Evolutionary conservation across 2,797 vertebrate genomes (phyloP), one percentile per base, ranked within the genome.

Genomic region (Anas acuta): DNA sequence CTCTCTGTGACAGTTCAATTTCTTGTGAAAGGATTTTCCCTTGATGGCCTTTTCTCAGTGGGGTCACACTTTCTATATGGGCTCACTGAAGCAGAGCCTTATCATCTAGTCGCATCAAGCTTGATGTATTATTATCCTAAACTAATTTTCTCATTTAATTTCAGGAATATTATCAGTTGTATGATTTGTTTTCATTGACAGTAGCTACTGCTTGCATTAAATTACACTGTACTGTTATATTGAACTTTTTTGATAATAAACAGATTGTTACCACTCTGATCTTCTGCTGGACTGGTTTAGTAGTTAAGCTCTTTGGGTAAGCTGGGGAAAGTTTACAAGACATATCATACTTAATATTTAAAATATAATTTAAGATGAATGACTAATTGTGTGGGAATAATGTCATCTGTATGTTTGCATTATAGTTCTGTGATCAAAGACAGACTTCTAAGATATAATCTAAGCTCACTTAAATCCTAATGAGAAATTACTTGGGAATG

Each of bases 341-440:
- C 57, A 13, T 78, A 93, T 90, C 86, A 90, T 89, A 75, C 65
- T 89, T 92, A 94, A 69, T 93, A 95, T 95, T 95, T 87, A 92
- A 94, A 96, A 93, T 57, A 76, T 62, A 72, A 94, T 92, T 84
- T 57, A 92, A 90, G 90, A 69, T 33, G 79, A 93, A 93, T 96
- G 94, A 95, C 94, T 96, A 95, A 96, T 96, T 95, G 84, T 96
- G 94, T 87, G 90, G 90, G 86, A 95, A 96, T 96, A 96, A 85
- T 96, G 94, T 95, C 91, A 90, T 92, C 47, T 30, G 58, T 90
- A 25, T 94, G 87, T 95, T 95, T 96, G 81, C 57, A 81, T 91
- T 94, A 57, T 80, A 95, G 88, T 57, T 89, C 78, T 64, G 54
- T 87, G 92, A 95, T 95, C 95, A 96, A 96, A 94, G 92, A 93